Conservation (phyloP, 2,797 vertebrate species). For the Esox lucius region DNA sequence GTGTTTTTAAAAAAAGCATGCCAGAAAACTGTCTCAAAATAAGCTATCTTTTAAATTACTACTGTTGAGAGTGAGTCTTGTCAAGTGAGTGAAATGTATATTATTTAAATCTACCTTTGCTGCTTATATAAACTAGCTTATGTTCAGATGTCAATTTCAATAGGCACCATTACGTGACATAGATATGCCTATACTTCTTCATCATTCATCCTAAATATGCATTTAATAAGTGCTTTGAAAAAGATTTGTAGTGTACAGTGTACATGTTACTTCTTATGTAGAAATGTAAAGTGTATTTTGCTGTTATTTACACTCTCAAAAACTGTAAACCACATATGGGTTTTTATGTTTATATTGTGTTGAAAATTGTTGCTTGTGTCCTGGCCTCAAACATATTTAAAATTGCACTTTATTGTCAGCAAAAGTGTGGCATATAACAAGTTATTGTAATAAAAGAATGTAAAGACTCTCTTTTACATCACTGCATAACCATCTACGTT, state of each 20-base stretch:
- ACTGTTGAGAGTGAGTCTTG: not conserved
- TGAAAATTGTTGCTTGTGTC: slow-evolving; percentile 25
- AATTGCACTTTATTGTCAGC: slow-evolving; percentile 11
- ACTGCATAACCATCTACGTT: not conserved
- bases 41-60: not conserved
- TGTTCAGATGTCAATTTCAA: slow-evolving; percentile 35
- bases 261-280: slow-evolving; percentile 18
- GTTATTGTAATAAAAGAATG: slow-evolving; percentile 10
- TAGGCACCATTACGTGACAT: not conserved
- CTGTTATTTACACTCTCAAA: slow-evolving; percentile 22
- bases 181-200: not conserved
- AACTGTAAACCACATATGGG: slow-evolving; percentile 38
- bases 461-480: slow-evolving; percentile 22
- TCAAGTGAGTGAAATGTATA: not conserved
- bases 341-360: slow-evolving; percentile 23
- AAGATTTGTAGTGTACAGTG: not conserved
- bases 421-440: slow-evolving; percentile 4
- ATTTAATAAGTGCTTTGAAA: not conserved
- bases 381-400: slow-evolving; percentile 55
- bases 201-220: slow-evolving; percentile 20
- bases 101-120: not conserved
- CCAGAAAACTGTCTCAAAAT: not conserved
- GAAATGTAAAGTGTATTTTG: slow-evolving; percentile 24
- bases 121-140: slow-evolving; percentile 19
- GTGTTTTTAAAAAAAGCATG: not conserved